Evolutionary conservation across 2,888 invertebrate genomes (phyloP), one percentile per base, ranked within the genome.

Genomic region (Cosmopolites sordidus): DNA sequence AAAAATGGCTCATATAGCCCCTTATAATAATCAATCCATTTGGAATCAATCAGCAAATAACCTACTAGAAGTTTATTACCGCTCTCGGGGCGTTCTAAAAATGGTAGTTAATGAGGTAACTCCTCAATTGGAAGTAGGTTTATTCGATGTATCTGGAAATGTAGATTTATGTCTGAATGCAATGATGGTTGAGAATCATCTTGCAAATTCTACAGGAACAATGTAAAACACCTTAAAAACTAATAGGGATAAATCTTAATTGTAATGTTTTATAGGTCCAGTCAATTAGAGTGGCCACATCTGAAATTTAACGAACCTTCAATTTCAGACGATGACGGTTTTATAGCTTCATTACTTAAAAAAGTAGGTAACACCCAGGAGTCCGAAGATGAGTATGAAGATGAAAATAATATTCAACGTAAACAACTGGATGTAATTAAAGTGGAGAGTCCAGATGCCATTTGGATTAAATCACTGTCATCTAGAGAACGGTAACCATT

Each of bases 161-260:
- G 63, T 68, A 1, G 73, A 76, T 30, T 57, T 73, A 1, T 81
- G 80, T 60, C 65, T 85, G 1, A 82, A 80, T 62, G 75, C 77
- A 0, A 53, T 75, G 30, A 64, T 85, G 52, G 80, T 82, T 0
- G 67, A 71, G 8, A 69, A 75, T 15, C 73, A 73, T 1, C 69
- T 76, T 16, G 83, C 79, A 0, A 50, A 65, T 11, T 77, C 79
- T 43, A 78, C 73, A 2, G 83, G 82, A 1, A 63, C 67, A 40
- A 68, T 74, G 80, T 81, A 69, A 70, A n/a, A n/a, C n/a, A n/a
- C n/a, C n/a, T n/a, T n/a, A 73, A 66, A 39, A 16, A n/a, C n/a
- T n/a, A n/a, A n/a, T n/a, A n/a, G n/a, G n/a, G n/a, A n/a, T n/a
- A n/a, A n/a, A n/a, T n/a, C n/a, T n/a, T n/a, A n/a, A n/a, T n/a